A percentile compares a stretch with the other conserved stretches of the same genome.
These are phyloP conservation scores for Oreochromis spilurus DNA, from an alignment of 2,113 vertebrate genomes.

Conservation along the genomic window DNA sequence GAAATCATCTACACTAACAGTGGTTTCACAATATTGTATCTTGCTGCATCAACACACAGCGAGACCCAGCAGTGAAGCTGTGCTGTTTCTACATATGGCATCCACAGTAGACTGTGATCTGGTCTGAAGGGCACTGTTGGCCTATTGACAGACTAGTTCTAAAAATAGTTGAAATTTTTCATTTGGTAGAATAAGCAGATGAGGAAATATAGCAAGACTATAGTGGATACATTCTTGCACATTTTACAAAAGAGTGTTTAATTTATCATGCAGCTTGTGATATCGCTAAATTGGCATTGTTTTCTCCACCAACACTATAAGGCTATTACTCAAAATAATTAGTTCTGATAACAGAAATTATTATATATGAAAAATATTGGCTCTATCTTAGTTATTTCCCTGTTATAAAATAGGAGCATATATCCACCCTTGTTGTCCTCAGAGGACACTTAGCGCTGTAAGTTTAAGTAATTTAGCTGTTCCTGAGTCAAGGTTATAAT, in stretches of 20 bases:
- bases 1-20: neutral
- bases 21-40: neutral
- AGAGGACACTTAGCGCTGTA: neutral
- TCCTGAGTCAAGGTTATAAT: neutral
- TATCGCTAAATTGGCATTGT: neutral
- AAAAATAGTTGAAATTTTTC: neutral
- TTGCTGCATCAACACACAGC: neutral
- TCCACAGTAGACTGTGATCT: neutral
- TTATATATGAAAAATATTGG: neutral
- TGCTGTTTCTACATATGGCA: neutral
- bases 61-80: neutral
- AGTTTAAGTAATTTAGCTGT: neutral
- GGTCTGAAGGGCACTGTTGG: neutral
- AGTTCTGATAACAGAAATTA: neutral
- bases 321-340: neutral
- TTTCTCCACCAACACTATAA: neutral
- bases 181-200: neutral
- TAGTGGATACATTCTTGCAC: neutral
- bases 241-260: neutral
- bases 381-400: neutral
- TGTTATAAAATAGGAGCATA: neutral
- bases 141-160: neutral
- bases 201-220: neutral
- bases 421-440: neutral
- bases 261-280: neutral